These are phyloP conservation scores for Sycophila sp. DNA, from an alignment of 1,140 invertebrate species.

Conservation along the genomic window DNA sequence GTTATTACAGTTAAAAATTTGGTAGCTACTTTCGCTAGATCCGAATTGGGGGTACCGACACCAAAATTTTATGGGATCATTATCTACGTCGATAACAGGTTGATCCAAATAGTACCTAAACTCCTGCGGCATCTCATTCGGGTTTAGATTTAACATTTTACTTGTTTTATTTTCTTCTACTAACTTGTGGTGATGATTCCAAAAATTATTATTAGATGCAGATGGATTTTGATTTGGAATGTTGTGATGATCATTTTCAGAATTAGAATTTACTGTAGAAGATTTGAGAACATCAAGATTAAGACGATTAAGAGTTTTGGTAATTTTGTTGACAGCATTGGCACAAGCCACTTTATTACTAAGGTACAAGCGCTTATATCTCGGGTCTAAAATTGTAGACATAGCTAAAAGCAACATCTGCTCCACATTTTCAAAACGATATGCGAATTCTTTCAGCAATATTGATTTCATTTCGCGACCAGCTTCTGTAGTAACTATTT, in stretches of 20 bases:
- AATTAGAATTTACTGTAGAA: background rate
- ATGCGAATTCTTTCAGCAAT: background rate
- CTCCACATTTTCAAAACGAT: slow-evolving; percentile 38
- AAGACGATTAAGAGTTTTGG: slow-evolving; percentile 17
- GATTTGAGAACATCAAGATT: background rate
- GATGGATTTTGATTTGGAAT: background rate
- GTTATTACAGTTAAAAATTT: background rate
- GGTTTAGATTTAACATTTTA: background rate
- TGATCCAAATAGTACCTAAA: background rate
- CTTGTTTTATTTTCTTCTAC: slow-evolving; percentile 18
- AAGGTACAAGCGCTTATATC: slow-evolving; percentile 41
- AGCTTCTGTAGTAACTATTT: slow-evolving; percentile 13
- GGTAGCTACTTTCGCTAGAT: background rate
- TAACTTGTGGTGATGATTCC: slow-evolving; percentile 1
- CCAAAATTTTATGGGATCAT: background rate
- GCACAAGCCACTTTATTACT: slow-evolving; percentile 25
- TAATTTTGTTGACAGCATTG: slow-evolving; percentile 28
- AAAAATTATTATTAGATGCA: slow-evolving; percentile 9
- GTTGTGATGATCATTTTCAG: background rate
- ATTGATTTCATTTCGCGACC: background rate
- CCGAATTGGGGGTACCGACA: background rate
- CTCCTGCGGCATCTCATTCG: background rate
- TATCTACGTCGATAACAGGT: background rate
- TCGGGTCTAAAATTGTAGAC: slow-evolving; percentile 44
- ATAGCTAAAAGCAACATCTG: slow-evolving; percentile 34